phyloP scores from a whole-genome alignment of 2,113 vertebrate genomes.

The Mus pahari region DNA sequence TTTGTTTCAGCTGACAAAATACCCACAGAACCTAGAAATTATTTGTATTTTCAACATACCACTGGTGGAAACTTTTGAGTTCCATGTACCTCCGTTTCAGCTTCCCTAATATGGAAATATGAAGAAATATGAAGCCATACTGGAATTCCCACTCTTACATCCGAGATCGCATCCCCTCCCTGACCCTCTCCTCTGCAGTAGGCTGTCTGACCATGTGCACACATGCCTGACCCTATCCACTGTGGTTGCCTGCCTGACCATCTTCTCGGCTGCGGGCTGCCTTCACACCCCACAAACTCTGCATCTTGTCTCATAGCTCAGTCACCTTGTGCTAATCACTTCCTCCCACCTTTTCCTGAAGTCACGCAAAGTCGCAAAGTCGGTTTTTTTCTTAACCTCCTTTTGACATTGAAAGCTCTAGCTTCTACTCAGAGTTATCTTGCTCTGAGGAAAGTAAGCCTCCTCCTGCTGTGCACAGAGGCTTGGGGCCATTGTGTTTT shows the following conservation, averaged over 20 bases:
- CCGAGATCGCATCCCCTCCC: not conserved
- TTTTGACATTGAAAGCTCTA: conserved; percentile 52
- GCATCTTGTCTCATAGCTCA: conserved; percentile 8
- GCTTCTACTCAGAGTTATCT: conserved; percentile 43
- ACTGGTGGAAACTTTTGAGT: not conserved
- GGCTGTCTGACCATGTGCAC: not conserved
- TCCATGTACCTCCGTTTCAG: conserved; percentile 12
- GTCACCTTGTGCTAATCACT: not conserved
- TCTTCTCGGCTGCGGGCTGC: not conserved
- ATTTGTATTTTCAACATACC: not conserved
- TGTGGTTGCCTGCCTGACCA: rapidly evolving
- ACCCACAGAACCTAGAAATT: not conserved
- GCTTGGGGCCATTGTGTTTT: conserved; percentile 19
- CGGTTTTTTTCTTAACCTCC: not conserved
- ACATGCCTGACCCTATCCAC: no score
- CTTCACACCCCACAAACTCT: not conserved
- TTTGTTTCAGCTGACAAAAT: not conserved
- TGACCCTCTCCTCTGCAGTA: not conserved
- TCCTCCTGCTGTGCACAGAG: not conserved
- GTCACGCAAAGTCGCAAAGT: not conserved
- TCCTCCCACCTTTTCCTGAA: conserved; percentile 10
- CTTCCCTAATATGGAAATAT: conserved; percentile 18
- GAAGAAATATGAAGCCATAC: not conserved
- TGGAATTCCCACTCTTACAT: not conserved
- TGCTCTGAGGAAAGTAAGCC: conserved; percentile 38